Base-by-base conservation (phyloP, 2,113 vertebrate species). In the Zonotrichia leucophrys region DNA sequence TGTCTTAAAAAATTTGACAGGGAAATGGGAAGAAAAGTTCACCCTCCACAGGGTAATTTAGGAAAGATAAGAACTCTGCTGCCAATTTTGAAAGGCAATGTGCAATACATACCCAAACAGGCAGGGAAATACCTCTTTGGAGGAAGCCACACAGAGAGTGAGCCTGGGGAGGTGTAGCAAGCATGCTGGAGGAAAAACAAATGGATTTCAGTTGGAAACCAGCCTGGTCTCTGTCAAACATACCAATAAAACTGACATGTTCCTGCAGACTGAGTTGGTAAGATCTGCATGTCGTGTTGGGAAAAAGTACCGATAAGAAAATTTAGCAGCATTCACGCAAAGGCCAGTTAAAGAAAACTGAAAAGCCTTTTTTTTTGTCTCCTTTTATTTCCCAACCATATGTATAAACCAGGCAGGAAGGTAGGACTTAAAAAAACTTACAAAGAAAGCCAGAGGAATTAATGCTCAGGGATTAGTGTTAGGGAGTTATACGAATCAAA, bases 221-320 rank as follows among this genome's bases (percentile, higher is more conserved):
- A 94, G 94, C 90, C 95, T 95, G 92, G 78, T 69, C 59, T 96
- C 78, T 88, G 90, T 96, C 87, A 96, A 94, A 73, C 24, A 30
- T 90, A 70, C 88, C 80, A 95, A 83, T 96, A 94, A 94, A 97
- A 92, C 79, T 95, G 95, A 95, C 94, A 92, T 83, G 52, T 88
- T 96, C 79, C 83, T 92, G 86, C 83, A 94, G 47, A 81, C 59
- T 44, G 68, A 47, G 30, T 64, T 73, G 44, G 74, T 94, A 52
- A 94, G 55, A 83, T 88, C 79, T 83, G 67, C 30, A 8, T n/a
- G 74, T 95, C 8, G 13, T 41, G 58, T 63, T 67, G 60, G 76
- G 64, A 44, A 96, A 88, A 93, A 67, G 56, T 50, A 77, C 68
- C 0, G 12, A 80, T 95, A 95, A 91, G 72, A 90, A 94, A 86